These are phyloP conservation scores for Notiomystis cincta DNA, from an alignment of 2,113 vertebrate genomes.

Conservation along the genomic window DNA sequence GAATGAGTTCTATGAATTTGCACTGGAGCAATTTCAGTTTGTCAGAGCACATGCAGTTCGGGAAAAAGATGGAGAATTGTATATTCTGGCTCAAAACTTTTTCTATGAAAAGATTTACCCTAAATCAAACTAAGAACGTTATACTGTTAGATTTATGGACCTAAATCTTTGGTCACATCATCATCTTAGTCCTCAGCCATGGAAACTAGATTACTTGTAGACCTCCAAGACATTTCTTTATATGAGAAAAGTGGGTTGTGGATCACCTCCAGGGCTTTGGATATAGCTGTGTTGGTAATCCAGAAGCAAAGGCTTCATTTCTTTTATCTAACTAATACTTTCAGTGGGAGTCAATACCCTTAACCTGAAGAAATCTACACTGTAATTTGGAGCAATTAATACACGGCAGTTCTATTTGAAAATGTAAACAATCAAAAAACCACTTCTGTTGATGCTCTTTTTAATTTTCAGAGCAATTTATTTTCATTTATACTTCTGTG, in stretches of 20 bases:
- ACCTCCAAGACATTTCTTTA: conserved; percentile 31
- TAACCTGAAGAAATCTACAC: conserved; percentile 44
- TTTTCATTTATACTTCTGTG: conserved; percentile 51
- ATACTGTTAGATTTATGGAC: conserved; percentile 54
- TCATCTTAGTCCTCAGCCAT: conserved; percentile 58
- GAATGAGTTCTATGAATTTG: conserved; percentile 99
- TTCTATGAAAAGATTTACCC: conserved; percentile 99
- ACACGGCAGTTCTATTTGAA: conserved; percentile 34
- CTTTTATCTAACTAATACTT: conserved; percentile 49
- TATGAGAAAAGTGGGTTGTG: conserved; percentile 18
- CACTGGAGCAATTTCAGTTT: conserved; percentile 97
- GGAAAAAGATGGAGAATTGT: conserved; percentile 97
- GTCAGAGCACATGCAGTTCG: conserved; percentile 94
- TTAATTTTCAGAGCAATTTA: conserved; percentile 57
- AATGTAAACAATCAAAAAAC: conserved; percentile 30
- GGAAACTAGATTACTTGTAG: conserved; percentile 39
- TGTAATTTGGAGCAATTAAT: conserved; percentile 59
- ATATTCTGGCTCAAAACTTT: conserved; percentile 94
- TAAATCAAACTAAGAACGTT: conserved; percentile 81
- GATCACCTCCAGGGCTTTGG: conserved; percentile 45
- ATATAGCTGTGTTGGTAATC: conserved; percentile 49
- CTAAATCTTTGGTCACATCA: conserved; percentile 45
- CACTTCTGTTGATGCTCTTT: conserved; percentile 32
- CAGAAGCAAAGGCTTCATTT: conserved; percentile 57
- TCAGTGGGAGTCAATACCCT: conserved; percentile 44